Conservation (phyloP, 2,888 invertebrate species). For the Cataglyphis rosenhaueri region DNA sequence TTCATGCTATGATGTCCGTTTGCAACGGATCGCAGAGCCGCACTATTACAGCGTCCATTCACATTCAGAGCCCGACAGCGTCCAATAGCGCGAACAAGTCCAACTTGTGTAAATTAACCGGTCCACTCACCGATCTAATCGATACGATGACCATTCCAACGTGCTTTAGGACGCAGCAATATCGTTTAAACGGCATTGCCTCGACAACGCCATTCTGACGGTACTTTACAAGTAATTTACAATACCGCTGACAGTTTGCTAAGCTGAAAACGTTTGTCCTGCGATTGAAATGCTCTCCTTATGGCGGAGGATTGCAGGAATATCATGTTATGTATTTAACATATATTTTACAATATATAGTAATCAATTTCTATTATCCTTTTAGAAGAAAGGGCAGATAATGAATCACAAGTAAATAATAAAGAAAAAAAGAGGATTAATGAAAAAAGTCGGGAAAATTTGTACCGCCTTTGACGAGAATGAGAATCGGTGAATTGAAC, state of each 20-base stretch:
- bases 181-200: constrained; percentile 25
- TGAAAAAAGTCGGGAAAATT: too few relatives aligned
- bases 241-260: constrained; percentile 13
- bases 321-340: background rate
- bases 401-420: too few relatives aligned
- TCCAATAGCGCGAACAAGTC: constrained; percentile 54
- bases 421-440: too few relatives aligned
- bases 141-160: constrained; percentile 47
- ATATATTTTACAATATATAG: too few relatives aligned
- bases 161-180: background rate
- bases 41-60: constrained; percentile 32
- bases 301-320: background rate
- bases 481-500: too few relatives aligned
- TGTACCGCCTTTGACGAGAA: too few relatives aligned
- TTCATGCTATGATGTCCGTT: constrained; percentile 20
- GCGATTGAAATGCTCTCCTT: background rate
- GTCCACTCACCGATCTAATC: constrained; percentile 54
- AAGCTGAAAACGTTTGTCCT: background rate
- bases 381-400: too few relatives aligned
- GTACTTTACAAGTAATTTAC: constrained; percentile 5
- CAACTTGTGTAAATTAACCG: constrained; percentile 62
- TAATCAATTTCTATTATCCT: too few relatives aligned
- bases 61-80: background rate
- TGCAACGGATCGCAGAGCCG: background rate
- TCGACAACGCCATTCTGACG: background rate